Evolutionary conservation across 2,113 vertebrate species (phyloP).

Genomic region (Oceanites oceanicus): DNA sequence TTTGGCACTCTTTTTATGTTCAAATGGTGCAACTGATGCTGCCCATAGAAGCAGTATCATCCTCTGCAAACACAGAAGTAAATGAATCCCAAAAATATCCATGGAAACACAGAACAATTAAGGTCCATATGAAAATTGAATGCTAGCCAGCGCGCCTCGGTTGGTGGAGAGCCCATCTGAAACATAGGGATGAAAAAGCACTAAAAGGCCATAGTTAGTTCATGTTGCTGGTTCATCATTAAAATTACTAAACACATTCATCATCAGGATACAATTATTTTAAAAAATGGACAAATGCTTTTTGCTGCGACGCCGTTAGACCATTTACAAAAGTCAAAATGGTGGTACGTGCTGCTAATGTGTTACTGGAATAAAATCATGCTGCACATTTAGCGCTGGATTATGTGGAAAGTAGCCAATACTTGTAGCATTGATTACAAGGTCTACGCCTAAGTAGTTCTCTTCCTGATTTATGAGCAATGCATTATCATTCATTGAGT

Average conservation of each 20-base stretch:
- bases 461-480: conserved; percentile 70
- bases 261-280: conserved; percentile 8
- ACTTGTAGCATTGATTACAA: conserved; percentile 62
- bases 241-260: conserved; percentile 30
- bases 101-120: not conserved
- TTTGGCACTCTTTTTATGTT: not conserved
- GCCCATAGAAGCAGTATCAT: not conserved
- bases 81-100: not conserved
- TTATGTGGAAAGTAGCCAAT: conserved; percentile 63
- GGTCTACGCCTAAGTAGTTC: conserved; percentile 69
- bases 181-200: not conserved
- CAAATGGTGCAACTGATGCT: not conserved
- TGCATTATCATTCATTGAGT: conserved; percentile 63
- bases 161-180: not conserved
- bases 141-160: not conserved
- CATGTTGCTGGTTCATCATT: conserved; percentile 21
- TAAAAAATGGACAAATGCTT: conserved; percentile 66
- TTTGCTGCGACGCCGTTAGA: conserved; percentile 26
- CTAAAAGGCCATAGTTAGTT: not conserved
- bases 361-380: conserved; percentile 75
- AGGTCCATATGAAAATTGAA: not conserved
- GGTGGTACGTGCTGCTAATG: conserved; percentile 69
- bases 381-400: conserved; percentile 49
- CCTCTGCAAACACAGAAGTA: not conserved
- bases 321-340: conserved; percentile 60